phyloP scores from a whole-genome alignment of 2,797 vertebrate species.

The Alosa sapidissima region DNA sequence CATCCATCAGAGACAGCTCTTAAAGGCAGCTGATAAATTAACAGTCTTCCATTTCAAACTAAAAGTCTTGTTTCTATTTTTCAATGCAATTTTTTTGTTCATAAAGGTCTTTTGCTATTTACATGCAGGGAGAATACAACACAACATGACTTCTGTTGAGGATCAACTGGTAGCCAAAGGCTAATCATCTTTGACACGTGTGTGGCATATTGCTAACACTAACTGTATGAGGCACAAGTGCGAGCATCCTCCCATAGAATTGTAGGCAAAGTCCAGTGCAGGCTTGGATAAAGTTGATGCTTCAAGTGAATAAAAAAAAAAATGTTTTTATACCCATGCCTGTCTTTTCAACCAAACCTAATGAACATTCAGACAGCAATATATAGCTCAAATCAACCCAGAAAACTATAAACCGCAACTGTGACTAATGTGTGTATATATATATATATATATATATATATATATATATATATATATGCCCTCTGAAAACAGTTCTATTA shows the following conservation, averaged over 20 bases:
- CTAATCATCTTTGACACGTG: constrained; percentile 13
- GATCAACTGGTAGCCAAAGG: not conserved
- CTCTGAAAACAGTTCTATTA: not conserved
- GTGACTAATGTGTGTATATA: not conserved
- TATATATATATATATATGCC: too few relatives aligned
- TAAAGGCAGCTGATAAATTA: constrained; percentile 73
- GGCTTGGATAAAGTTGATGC: constrained; percentile 63
- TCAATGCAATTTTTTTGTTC: constrained; percentile 54
- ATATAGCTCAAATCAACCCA: constrained; percentile 31
- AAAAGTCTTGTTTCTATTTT: constrained; percentile 47
- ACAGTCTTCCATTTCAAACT: constrained; percentile 60
- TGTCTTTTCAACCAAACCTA: not conserved
- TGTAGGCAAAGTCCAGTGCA: constrained; percentile 55
- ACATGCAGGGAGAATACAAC: constrained; percentile 54
- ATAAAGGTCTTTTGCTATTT: constrained; percentile 57
- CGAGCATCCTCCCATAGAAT: constrained; percentile 48
- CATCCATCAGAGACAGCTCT: constrained; percentile 62
- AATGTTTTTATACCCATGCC: not conserved
- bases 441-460: too few relatives aligned
- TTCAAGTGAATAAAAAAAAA: constrained; percentile 7
- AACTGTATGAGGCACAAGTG: constrained; percentile 41
- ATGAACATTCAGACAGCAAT: constrained; percentile 46
- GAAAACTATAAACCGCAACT: constrained; percentile 31
- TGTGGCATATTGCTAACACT: not conserved
- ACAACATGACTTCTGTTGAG: constrained; percentile 30